Percentiles rank a stretch among this genome's conserved stretches.
phyloP scores from a whole-genome alignment of 2,113 vertebrate genomes.

The Garra rufa region DNA sequence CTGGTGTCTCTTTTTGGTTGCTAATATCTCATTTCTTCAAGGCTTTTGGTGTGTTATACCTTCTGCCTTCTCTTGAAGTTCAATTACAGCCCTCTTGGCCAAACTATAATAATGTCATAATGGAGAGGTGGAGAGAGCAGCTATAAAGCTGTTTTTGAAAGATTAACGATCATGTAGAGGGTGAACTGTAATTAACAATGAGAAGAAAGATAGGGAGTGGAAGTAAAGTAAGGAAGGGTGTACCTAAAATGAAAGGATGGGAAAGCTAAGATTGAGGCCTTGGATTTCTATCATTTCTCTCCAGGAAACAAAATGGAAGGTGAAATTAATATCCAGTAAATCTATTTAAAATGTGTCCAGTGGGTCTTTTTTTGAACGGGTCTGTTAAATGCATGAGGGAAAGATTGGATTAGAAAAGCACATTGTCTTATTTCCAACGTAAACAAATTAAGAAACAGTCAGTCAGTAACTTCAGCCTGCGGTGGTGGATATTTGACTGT shows the following conservation, averaged over 20 bases:
- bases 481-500: slow-evolving; percentile 1
- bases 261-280: slow-evolving; percentile 18
- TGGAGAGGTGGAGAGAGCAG: slow-evolving; percentile 76
- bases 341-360: slow-evolving; percentile 12
- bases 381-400: slow-evolving; percentile 19
- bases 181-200: slow-evolving; percentile 80
- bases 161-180: slow-evolving; percentile 76
- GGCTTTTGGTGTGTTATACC: slow-evolving; percentile 37
- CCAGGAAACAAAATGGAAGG: neutral
- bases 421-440: slow-evolving; percentile 28
- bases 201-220: slow-evolving; percentile 61
- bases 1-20: slow-evolving; percentile 2
- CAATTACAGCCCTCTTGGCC: slow-evolving; percentile 78
- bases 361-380: neutral
- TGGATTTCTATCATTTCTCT: slow-evolving; percentile 36
- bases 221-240: slow-evolving; percentile 62
- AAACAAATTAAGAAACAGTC: slow-evolving; percentile 4
- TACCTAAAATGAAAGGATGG: slow-evolving; percentile 47
- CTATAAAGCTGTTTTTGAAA: slow-evolving; percentile 80
- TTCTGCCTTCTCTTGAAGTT: slow-evolving; percentile 69
- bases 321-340: slow-evolving; percentile 23
- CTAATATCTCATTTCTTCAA: slow-evolving; percentile 66
- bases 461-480: slow-evolving; percentile 19
- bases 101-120: slow-evolving; percentile 82
- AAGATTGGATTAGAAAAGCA: slow-evolving; percentile 16